Conservation (phyloP, 2,113 vertebrate genomes). For the Jaculus jaculus region DNA sequence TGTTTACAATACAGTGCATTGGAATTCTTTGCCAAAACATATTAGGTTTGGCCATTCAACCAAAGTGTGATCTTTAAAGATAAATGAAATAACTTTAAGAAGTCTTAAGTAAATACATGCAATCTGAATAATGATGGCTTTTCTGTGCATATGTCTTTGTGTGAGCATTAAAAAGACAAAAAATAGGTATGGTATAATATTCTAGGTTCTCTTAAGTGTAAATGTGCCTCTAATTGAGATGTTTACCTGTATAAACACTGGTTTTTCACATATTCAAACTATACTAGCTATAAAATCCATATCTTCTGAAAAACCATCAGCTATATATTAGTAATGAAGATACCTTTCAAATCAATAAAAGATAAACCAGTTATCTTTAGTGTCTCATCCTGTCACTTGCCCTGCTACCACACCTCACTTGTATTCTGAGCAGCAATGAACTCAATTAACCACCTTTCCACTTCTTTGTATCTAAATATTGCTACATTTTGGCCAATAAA, state of each 20-base stretch:
- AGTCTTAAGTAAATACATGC: conserved; percentile 35
- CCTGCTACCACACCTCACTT: not conserved
- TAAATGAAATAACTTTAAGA: conserved; percentile 33
- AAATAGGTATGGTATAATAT: not conserved
- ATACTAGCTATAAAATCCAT: not conserved
- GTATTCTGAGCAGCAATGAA: not conserved
- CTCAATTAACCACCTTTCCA: not conserved
- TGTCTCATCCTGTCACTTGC: not conserved
- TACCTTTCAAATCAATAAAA: not conserved
- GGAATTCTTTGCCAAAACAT: conserved; percentile 39
- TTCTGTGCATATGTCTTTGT: conserved; percentile 9
- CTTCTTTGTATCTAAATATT: not conserved
- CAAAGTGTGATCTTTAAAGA: conserved; percentile 58
- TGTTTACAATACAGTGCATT: conserved; percentile 42
- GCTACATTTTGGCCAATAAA: not conserved
- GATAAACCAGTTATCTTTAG: not conserved
- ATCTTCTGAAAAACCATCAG: not conserved
- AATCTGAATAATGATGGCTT: conserved; percentile 47
- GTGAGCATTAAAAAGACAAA: not conserved
- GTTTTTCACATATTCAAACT: not conserved
- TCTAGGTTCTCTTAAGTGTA: not conserved
- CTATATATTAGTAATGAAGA: not conserved
- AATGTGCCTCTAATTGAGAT: not conserved
- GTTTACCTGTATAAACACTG: conserved; percentile 23
- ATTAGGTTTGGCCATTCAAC: conserved; percentile 42